Base-by-base conservation (phyloP, 1,140 invertebrate genomes). In the Ips nitidus region DNA sequence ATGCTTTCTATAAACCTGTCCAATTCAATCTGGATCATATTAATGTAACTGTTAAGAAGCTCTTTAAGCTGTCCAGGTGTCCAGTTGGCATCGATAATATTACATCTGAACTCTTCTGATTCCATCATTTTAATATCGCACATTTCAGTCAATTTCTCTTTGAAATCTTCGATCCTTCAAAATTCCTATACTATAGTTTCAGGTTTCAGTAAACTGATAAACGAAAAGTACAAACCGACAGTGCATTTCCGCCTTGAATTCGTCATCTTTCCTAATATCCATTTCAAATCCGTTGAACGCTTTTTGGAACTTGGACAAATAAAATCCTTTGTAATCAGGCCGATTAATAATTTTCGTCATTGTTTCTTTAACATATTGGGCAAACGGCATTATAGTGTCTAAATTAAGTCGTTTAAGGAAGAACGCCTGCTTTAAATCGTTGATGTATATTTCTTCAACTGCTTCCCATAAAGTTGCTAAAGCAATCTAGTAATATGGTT, bases 241-340 rank as follows among this genome's bases (percentile, higher is more conserved):
- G 56, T 82, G 79, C 38, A 84, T 57, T 66, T 85, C 83, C 1
- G 74, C 73, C 59, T 83, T 83, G 5, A 82, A 74, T 37, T 85
- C 81, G 67, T 78, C 74, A 64, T 86, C 80, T 56, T 82, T 76
- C 0, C 86, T 78, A 73, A 84, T 82, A 71, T 86, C 83, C 55
- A 82, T 77, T 69, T 85, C 82, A 70, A 87, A 81, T 22, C 82
- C 77, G 77, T 88, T 87, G 71, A 84, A 87, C 2, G 80, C 76
- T n/a, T 75, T 78, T 71, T 86, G 85, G 74, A 88, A 88, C 22
- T 77, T 69, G 36, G 75, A 71, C 2, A 88, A 76, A 59, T 86
- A 74, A 50, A 83, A 80, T 76, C 86, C 86, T 75, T 84, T 86
- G 5, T 74, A 64, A 41, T 86, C 86, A 0, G 85, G 84, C 60